These are phyloP conservation scores for Anguilla japonica DNA, from an alignment of 2,113 vertebrate species.

Conservation along the genomic window DNA sequence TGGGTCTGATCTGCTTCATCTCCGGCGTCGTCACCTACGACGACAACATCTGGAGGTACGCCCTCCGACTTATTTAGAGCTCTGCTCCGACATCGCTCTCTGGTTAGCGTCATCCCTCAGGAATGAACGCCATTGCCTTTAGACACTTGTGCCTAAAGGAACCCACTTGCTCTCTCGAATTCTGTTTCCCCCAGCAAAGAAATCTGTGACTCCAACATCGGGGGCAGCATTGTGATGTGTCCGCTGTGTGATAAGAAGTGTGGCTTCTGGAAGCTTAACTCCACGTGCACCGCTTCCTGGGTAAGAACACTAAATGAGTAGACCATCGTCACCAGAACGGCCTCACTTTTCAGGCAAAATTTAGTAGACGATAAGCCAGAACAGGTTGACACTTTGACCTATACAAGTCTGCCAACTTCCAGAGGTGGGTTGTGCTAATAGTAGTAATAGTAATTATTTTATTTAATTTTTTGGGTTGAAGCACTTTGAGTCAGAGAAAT, in stretches of 20 bases:
- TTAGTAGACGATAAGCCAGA: no score
- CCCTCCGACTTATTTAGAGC: slow-evolving; percentile 3
- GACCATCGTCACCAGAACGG: background rate
- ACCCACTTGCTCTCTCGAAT: background rate
- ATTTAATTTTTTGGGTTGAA: no score
- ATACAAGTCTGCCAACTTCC: no score
- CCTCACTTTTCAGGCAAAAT: no score
- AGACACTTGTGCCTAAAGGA: background rate
- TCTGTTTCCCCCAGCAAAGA: slow-evolving; percentile 72
- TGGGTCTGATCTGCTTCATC: slow-evolving; percentile 89
- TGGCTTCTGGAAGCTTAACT: slow-evolving; percentile 88
- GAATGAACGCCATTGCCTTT: background rate
- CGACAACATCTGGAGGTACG: slow-evolving; percentile 82
- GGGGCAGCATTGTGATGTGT: slow-evolving; percentile 92
- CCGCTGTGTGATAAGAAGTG: slow-evolving; percentile 90
- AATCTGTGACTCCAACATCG: slow-evolving; percentile 81
- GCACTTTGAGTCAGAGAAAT: no score
- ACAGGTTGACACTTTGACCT: no score
- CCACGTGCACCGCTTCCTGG: slow-evolving; percentile 80
- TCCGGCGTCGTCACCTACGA: slow-evolving; percentile 88
- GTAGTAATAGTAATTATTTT: no score
- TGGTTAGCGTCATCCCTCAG: background rate
- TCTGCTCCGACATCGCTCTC: background rate
- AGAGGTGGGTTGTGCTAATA: no score
- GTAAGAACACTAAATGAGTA: slow-evolving; percentile 8